Evolutionary conservation across 2,113 vertebrate species (phyloP).

Genomic region (Nothoprocta perdicaria): DNA sequence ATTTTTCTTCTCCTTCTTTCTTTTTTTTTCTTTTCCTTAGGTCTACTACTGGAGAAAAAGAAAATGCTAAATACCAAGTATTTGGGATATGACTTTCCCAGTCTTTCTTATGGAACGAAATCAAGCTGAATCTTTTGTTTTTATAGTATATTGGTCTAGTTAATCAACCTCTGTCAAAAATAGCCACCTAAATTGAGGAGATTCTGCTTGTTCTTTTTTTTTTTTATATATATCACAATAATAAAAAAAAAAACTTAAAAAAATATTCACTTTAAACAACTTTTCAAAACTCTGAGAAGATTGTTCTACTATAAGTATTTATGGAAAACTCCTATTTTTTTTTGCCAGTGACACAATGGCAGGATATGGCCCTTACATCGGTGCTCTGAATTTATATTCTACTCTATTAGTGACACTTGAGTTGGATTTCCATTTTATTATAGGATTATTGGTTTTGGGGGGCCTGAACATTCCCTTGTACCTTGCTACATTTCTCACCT

Average conservation of each 20-base stretch:
- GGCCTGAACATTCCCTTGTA: constrained; percentile 24
- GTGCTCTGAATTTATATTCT: constrained; percentile 42
- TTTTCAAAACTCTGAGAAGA: background rate
- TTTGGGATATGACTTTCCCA: background rate
- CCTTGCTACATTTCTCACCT: constrained; percentile 61
- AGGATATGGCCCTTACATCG: constrained; percentile 50
- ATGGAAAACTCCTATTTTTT: constrained; percentile 25
- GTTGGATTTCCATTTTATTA: constrained; percentile 62
- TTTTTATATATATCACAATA: background rate
- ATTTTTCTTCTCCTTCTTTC: background rate
- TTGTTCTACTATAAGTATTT: constrained; percentile 38
- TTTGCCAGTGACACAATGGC: constrained; percentile 45
- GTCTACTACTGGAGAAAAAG: background rate
- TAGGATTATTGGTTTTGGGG: constrained; percentile 47
- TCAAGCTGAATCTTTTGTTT: background rate
- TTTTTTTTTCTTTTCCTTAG: background rate
- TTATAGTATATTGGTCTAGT: background rate
- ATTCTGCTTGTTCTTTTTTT: constrained; percentile 4
- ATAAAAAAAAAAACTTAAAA: background rate
- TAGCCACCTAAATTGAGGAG: background rate
- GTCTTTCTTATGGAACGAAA: background rate
- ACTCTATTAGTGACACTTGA: constrained; percentile 38
- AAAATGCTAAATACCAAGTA: background rate
- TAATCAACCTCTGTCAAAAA: background rate
- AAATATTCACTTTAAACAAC: constrained; percentile 34